A percentile compares a stretch with the other conserved stretches of the same genome.
phyloP scores from a whole-genome alignment of 2,797 vertebrate genomes.

The Aratinga solstitialis region DNA sequence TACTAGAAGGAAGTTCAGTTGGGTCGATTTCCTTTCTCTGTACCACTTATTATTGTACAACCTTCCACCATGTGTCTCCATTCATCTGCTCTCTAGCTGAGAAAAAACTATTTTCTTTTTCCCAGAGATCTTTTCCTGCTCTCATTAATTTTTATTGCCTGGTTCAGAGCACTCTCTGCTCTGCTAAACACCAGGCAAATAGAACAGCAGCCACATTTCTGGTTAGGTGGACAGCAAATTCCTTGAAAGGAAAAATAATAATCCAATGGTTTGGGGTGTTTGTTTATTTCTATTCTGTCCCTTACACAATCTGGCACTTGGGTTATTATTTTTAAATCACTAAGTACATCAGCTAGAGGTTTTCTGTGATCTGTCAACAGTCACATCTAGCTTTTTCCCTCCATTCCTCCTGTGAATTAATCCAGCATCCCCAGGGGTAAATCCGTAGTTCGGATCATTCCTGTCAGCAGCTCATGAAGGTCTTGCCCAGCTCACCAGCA shows the following conservation, averaged over 20 bases:
- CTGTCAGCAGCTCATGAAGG: constrained; percentile 26
- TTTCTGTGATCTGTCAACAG: not conserved
- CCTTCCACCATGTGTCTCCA: not conserved
- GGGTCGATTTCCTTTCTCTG: not conserved
- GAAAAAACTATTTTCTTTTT: not conserved
- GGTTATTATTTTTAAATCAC: not conserved
- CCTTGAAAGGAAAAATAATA: not conserved
- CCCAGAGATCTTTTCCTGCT: not conserved
- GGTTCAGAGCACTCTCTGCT: not conserved
- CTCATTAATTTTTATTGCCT: constrained; percentile 15
- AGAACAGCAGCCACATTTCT: not conserved
- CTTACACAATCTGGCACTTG: not conserved
- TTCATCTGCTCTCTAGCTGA: not conserved
- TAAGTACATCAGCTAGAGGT: not conserved
- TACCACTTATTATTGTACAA: not conserved
- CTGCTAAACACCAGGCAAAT: constrained; percentile 3
- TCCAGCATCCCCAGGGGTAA: not conserved
- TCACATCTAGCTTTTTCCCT: not conserved
- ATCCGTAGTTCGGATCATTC: not conserved
- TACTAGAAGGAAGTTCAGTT: not conserved
- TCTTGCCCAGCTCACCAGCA: not conserved
- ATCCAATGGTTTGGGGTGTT: not conserved
- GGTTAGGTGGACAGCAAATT: not conserved
- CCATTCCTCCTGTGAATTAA: not conserved
- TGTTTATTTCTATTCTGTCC: not conserved